Percentiles rank a stretch among this genome's conserved stretches.
phyloP scores from a whole-genome alignment of 2,797 vertebrate genomes.

The Pipistrellus pygmaeus region DNA sequence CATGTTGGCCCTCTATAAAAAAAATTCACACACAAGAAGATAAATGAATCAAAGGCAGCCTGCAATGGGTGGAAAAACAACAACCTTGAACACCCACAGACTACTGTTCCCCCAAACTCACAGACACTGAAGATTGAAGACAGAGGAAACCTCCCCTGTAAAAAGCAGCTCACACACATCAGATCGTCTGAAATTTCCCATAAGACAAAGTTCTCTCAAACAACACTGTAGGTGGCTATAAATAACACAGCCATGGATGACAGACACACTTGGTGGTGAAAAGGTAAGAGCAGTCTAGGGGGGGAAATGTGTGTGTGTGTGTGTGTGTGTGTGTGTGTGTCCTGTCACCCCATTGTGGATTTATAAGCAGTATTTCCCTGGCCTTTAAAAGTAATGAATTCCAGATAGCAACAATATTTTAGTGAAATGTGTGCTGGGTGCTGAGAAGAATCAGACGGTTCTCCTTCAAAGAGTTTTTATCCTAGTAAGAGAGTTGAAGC shows the following conservation, averaged over 20 bases:
- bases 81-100: background rate
- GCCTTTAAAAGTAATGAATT: constrained; percentile 8
- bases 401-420: background rate
- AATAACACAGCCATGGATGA: background rate
- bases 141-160: background rate
- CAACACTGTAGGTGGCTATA: background rate
- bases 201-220: background rate
- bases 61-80: constrained; percentile 39
- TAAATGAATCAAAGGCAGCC: constrained; percentile 46
- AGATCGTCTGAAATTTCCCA: background rate
- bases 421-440: background rate
- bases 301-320: no score
- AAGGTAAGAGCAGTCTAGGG: background rate
- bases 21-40: background rate
- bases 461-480: background rate
- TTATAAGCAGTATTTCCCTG: background rate
- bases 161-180: background rate
- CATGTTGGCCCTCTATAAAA: background rate
- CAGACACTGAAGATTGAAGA: background rate
- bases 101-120: background rate
- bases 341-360: background rate
- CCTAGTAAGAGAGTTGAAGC: background rate
- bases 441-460: background rate
- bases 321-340: background rate
- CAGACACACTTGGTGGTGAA: background rate